Percentiles rank a stretch among this genome's conserved stretches.
These are phyloP conservation scores for Chauna torquata DNA, from an alignment of 2,113 vertebrate species.

Conservation along the genomic window DNA sequence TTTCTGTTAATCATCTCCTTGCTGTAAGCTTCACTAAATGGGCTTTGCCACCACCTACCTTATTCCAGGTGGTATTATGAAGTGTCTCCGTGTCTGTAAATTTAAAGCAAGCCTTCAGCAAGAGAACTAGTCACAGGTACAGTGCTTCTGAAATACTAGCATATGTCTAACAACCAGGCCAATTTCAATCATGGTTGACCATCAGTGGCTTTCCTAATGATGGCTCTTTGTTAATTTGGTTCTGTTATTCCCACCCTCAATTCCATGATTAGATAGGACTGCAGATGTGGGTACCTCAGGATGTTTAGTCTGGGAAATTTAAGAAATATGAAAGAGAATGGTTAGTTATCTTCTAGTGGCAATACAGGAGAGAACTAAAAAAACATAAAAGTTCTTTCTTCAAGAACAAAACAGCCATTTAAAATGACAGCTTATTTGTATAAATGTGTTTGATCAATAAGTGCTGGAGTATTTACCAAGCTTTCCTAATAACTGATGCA, in stretches of 20 bases:
- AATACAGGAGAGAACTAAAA: neutral
- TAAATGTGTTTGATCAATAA: neutral
- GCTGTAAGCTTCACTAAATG: neutral
- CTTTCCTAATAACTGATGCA: neutral
- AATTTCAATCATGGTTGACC: neutral
- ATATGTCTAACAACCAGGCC: neutral
- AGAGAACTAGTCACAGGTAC: neutral
- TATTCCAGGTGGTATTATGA: neutral
- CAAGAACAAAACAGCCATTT: neutral
- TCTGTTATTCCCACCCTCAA: neutral
- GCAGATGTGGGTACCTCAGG: neutral
- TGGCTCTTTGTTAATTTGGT: neutral
- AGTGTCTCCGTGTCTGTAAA: neutral
- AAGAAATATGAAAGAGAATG: neutral
- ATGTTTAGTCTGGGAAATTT: neutral
- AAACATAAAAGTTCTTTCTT: neutral
- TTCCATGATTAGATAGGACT: neutral
- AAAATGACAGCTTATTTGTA: neutral
- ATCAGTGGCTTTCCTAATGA: slow-evolving; percentile 5
- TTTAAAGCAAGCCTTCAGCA: neutral
- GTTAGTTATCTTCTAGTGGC: neutral
- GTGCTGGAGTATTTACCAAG: neutral
- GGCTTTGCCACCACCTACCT: neutral
- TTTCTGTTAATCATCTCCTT: neutral
- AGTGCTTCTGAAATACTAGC: neutral